Conservation (phyloP, 2,113 vertebrate genomes). For the Labrus mixtus region DNA sequence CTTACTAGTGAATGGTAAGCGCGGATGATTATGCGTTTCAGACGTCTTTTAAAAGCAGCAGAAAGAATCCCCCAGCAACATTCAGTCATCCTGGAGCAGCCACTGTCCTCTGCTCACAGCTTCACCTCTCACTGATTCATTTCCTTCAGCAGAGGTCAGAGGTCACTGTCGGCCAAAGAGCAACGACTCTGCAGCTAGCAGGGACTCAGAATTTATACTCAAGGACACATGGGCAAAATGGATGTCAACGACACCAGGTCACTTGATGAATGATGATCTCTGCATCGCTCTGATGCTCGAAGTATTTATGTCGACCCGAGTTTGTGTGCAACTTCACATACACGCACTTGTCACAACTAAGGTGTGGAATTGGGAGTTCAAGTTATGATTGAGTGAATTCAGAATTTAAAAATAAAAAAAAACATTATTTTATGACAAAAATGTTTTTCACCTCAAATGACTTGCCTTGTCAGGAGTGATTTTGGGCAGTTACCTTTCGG, state of each 20-base stretch:
- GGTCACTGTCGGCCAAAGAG: constrained; percentile 27
- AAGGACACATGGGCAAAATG: constrained; percentile 46
- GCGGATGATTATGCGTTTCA: not conserved
- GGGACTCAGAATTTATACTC: constrained; percentile 6
- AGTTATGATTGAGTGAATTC: not conserved
- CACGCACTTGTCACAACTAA: not conserved
- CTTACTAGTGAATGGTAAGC: too few species aligned
- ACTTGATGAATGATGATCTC: constrained; percentile 35
- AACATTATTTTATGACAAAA: too few species aligned
- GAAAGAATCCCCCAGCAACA: not conserved
- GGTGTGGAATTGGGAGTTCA: not conserved
- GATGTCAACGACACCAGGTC: constrained; percentile 13
- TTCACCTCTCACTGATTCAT: constrained; percentile 6
- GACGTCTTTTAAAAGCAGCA: not conserved
- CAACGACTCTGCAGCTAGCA: not conserved
- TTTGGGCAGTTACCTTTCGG: too few species aligned
- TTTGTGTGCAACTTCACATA: not conserved
- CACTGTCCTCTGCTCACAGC: not conserved
- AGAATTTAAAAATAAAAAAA: not conserved
- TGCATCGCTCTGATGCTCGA: not conserved
- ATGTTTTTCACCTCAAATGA: too few species aligned
- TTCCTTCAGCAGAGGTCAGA: constrained; percentile 27
- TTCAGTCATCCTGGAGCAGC: not conserved
- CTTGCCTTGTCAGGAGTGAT: too few species aligned
- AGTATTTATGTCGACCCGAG: constrained; percentile 22